Evolutionary conservation across 2,113 vertebrate species (phyloP).

Genomic region (Hipposideros armiger): DNA sequence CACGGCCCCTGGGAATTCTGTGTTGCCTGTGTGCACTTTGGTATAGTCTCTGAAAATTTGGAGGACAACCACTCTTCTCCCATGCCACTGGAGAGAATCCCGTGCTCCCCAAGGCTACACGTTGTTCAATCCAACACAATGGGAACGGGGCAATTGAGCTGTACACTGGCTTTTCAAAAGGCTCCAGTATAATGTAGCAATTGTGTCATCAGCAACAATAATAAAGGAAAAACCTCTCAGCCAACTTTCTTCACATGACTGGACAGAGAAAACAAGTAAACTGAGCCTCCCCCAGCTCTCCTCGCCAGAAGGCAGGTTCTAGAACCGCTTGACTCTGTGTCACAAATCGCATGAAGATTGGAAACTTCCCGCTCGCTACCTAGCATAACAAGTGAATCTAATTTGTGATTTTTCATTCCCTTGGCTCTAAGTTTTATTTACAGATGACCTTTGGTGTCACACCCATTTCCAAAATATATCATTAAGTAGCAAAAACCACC

Average conservation of each 20-base stretch:
- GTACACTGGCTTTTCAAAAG: conserved; percentile 63
- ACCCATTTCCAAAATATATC: conserved; percentile 66
- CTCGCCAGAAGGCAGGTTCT: conserved; percentile 58
- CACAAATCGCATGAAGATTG: neutral
- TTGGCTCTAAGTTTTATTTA: conserved; percentile 40
- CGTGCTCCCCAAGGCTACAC: neutral
- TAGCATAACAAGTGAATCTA: conserved; percentile 53
- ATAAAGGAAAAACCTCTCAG: conserved; percentile 55
- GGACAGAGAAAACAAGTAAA: conserved; percentile 76
- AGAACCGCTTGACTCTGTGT: conserved; percentile 34
- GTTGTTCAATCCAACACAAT: conserved; percentile 13
- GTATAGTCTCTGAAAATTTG: conserved; percentile 22
- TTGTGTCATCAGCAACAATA: conserved; percentile 66
- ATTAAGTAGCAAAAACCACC: conserved; percentile 65
- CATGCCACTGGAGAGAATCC: neutral
- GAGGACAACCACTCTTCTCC: conserved; percentile 38
- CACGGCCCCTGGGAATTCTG: conserved; percentile 25
- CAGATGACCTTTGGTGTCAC: conserved; percentile 51
- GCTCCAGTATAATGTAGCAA: conserved; percentile 63
- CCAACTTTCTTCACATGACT: conserved; percentile 71
- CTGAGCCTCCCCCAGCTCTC: neutral
- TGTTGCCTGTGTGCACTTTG: neutral
- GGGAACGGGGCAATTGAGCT: conserved; percentile 51
- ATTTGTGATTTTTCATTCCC: conserved; percentile 48
- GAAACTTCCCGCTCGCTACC: neutral